Percentiles rank a stretch among this genome's conserved stretches.
These are phyloP conservation scores for Heterochromis multidens DNA, from an alignment of 2,113 vertebrate species.

Conservation along the genomic window DNA sequence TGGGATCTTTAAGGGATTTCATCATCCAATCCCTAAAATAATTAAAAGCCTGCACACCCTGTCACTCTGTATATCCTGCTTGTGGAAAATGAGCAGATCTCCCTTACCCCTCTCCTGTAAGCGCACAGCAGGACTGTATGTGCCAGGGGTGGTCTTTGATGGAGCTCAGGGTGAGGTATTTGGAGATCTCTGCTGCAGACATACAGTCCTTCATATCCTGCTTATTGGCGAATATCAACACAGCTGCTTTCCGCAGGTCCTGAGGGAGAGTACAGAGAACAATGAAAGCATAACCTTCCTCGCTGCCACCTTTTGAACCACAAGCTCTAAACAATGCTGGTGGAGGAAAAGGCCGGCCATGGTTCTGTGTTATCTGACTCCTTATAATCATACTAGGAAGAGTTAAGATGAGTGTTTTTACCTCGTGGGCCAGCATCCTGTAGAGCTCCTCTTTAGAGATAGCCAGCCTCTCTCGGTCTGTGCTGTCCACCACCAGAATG, in stretches of 20 bases:
- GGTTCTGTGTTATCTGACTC: not conserved
- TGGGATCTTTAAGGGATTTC: not conserved
- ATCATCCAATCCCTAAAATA: not conserved
- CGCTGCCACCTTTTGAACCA: not conserved
- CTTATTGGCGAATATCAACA: constrained; percentile 98
- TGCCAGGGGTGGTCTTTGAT: constrained; percentile 99
- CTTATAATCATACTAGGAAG: not conserved
- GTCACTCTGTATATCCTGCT: not conserved
- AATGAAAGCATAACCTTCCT: constrained; percentile 7
- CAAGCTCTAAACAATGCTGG: not conserved
- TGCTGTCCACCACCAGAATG: constrained; percentile 98
- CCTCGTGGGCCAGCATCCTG: constrained; percentile 98
- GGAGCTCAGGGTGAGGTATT: constrained; percentile 94
- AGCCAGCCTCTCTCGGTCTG: constrained; percentile 94
- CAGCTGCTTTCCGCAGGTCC: constrained; percentile 93
- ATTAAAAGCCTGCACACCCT: not conserved
- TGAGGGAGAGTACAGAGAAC: constrained; percentile 48
- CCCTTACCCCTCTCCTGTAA: constrained; percentile 94
- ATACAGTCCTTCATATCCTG: constrained; percentile 98
- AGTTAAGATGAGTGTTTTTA: constrained; percentile 51
- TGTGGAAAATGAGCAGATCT: not conserved
- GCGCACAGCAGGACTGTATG: constrained; percentile 97
- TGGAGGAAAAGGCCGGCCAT: not conserved
- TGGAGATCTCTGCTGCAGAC: constrained; percentile 97
- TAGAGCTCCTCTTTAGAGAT: constrained; percentile 98